Conservation (phyloP, 2,797 vertebrate species). For the Squalus acanthias region DNA sequence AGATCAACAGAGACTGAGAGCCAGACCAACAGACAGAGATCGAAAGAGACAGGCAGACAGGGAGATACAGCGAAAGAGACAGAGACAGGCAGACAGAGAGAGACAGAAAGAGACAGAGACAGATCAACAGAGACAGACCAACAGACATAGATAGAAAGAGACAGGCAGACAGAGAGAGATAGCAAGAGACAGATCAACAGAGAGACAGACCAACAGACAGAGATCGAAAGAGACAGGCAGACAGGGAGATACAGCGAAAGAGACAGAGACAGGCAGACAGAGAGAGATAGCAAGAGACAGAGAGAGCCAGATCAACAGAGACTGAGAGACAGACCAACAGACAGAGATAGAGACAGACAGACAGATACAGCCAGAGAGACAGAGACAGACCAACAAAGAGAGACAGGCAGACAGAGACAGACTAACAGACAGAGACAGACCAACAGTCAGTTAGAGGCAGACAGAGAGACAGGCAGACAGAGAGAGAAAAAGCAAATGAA, state of each 20-base stretch:
- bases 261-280: not conserved
- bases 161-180: no score
- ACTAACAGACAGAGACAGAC: not conserved
- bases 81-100: not conserved
- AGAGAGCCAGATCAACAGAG: not conserved
- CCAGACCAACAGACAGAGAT: not conserved
- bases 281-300: not conserved
- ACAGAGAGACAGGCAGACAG: not conserved
- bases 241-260: not conserved
- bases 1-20: not conserved
- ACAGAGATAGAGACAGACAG: not conserved
- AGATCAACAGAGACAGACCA: not conserved
- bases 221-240: no score
- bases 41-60: not conserved
- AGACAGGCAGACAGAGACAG: not conserved
- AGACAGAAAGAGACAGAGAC: no score
- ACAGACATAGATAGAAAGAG: not conserved
- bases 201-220: no score
- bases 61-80: not conserved
- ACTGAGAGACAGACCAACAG: not conserved
- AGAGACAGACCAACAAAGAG: no score
- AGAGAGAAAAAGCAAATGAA: not conserved
- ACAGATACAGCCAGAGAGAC: not conserved
- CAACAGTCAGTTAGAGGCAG: not conserved
- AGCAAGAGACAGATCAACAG: no score